Evolutionary conservation across 2,888 invertebrate genomes (phyloP), one percentile per base, ranked within the genome.

Genomic region (Crematogaster levior): DNA sequence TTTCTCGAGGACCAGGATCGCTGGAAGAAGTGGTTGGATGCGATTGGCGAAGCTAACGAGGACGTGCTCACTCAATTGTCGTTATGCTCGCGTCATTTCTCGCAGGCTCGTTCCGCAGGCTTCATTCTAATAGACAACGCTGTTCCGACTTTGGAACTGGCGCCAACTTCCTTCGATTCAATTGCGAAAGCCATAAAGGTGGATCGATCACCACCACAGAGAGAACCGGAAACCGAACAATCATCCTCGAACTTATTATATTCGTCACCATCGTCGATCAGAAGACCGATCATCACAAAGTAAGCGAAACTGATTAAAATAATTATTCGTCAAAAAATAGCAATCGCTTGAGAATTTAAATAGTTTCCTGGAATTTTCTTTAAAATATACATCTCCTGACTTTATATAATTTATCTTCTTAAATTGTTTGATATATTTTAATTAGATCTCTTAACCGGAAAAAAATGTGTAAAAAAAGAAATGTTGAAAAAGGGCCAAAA

Each of bases 21-120:
- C 4, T 48, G 40, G 51, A 65, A 65, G 18, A 65, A 37, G 15
- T 75, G 37, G 61, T 24, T 63, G 34, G 37, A 74, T 7, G 74
- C 48, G 15, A 65, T 65, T 34, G 37, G 40, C 34, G 15, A 51
- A 7, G 9, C 48, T 27, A 12, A 63, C 24, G 12, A 12, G 12
- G 48, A 51, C 24, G 18, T 37, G 12, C 48, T 18, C 18, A 15
- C 27, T 27, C n/a, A 40, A 12, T 75, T 37, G 51, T 37, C 21
- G 24, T 7, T 75, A 9, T 75, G 65, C 37, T 53, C 63, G 24
- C 48, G 9, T 48, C 63, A 75, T 65, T 75, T 75, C 37, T 21
- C 75, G n/a, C 51, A 51, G 27, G 24, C 18, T 65, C 65, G 37
- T n/a, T 75, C 30, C 27, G 15, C 27, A n/a, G n/a, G 10, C 40